These are phyloP conservation scores for Leptinotarsa juncta DNA, from an alignment of 2,888 invertebrate species.

Conservation along the genomic window DNA sequence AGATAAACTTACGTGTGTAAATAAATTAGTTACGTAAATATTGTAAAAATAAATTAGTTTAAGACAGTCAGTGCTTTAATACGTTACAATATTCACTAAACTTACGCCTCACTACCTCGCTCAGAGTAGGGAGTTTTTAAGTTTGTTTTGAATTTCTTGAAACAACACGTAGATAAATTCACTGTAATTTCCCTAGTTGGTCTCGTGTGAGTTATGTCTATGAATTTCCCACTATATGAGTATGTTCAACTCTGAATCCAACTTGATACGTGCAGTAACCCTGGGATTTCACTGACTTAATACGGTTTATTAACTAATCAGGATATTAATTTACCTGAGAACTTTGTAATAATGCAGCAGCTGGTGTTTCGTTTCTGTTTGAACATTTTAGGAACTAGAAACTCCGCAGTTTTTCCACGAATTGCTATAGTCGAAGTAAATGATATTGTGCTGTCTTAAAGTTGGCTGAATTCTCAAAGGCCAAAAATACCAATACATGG, in stretches of 20 bases:
- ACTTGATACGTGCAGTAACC: background rate
- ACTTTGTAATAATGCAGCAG: background rate
- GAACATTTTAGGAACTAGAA: too few species aligned
- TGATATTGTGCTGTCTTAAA: too few species aligned
- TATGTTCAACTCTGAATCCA: background rate
- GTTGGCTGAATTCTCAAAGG: too few species aligned
- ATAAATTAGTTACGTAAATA: too few species aligned
- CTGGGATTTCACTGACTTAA: background rate
- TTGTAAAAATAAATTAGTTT: too few species aligned
- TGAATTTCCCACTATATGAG: conserved; percentile 1
- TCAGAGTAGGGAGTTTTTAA: background rate
- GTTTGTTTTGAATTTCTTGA: background rate
- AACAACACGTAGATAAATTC: background rate
- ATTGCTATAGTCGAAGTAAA: too few species aligned
- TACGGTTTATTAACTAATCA: background rate
- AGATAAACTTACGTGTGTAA: too few species aligned
- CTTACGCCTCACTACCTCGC: too few species aligned
- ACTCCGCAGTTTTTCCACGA: too few species aligned
- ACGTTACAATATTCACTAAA: too few species aligned
- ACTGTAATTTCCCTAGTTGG: background rate
- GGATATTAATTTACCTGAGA: background rate
- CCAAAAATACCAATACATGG: too few species aligned
- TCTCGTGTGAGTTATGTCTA: background rate
- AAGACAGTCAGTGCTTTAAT: too few species aligned
- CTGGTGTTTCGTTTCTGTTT: background rate